Base-by-base conservation (phyloP, 2,113 vertebrate species). In the Vulpes vulpes region DNA sequence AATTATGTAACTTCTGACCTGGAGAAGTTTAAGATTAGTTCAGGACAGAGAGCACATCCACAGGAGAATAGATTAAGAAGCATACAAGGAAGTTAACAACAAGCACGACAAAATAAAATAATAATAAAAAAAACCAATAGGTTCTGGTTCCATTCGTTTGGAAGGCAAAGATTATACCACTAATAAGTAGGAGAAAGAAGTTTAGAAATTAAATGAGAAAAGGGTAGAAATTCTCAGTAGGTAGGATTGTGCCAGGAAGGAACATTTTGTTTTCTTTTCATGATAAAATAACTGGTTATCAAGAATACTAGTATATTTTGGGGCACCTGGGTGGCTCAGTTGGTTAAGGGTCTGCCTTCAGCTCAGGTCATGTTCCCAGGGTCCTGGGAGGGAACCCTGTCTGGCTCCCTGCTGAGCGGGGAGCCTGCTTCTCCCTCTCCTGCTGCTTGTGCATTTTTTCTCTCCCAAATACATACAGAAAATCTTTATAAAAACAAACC, bases 221-320 rank as follows among this genome's bases (percentile, higher is more conserved):
- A 85, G 7, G 0, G 19, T 69, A 59, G 74, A 55, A 82, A 60
- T 87, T 65, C 49, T 92, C 51, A 89, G 22, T 51, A 93, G 14
- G 25, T 43, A 94, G 32, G 87, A 73, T 38, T 60, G 51, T 12
- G 4, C 59, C 35, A 30, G 22, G 22, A 67, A 83, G 51, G 43
- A 89, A 71, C 89, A 64, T 88, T 88, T 94, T 92, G n/a, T 22
- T 96, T 78, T 57, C 38, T 87, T 35, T 80, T 87, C n/a, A 71
- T 92, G 78, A 82, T 8, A 55, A 96, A 91, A 79, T 59, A 94
- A 35, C 32, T 83, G 11, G 82, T 88, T 73, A 89, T 49, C 27
- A 83, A 94, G 43, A 76, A 59, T 55, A 51, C 57, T 23, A 82
- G 15, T 73, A 57, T 5, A 76, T 95, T 89, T 89, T 5, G 35